phyloP scores from a whole-genome alignment of 2,888 invertebrate species.

The Ectemnius continuus region DNA sequence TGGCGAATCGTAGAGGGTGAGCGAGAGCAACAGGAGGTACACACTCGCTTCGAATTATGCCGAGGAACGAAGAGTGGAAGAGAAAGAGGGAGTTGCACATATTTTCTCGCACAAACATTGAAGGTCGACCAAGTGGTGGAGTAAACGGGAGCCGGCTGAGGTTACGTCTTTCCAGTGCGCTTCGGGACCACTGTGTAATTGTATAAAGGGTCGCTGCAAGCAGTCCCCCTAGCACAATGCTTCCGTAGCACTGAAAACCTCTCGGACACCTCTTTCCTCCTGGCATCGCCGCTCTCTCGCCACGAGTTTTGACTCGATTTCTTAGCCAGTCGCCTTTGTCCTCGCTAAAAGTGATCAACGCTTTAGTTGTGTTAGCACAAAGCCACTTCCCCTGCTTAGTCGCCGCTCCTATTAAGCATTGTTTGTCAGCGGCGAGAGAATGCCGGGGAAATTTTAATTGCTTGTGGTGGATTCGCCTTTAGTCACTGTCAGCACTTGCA shows the following conservation, averaged over 20 bases:
- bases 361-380: too few relatives aligned
- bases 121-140: constrained; percentile 19
- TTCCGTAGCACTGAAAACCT: constrained; percentile 12
- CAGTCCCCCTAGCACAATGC: constrained; percentile 51
- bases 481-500: too few relatives aligned
- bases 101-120: constrained; percentile 17
- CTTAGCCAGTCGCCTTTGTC: constrained; percentile 1
- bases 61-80: too few relatives aligned
- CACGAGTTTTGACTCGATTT: constrained; percentile 6
- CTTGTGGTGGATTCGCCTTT: too few relatives aligned
- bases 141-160: constrained; percentile 32
- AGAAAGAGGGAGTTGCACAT: not conserved
- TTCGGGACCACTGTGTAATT: constrained; percentile 50
- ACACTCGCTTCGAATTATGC: too few relatives aligned
- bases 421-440: too few relatives aligned
- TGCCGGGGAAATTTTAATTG: too few relatives aligned
- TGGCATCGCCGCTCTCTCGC: not conserved
- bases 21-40: too few relatives aligned
- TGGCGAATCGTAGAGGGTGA: too few relatives aligned
- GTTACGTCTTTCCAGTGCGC: constrained; percentile 39
- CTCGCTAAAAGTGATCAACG: too few relatives aligned
- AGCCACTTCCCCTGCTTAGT: too few relatives aligned
- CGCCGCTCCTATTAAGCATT: too few relatives aligned
- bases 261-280: not conserved
- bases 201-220: constrained; percentile 49